Percentiles rank a stretch among this genome's conserved stretches.
Evolutionary conservation across 2,888 invertebrate genomes (phyloP).

Genomic region (Ectropis crepuscularia): DNA sequence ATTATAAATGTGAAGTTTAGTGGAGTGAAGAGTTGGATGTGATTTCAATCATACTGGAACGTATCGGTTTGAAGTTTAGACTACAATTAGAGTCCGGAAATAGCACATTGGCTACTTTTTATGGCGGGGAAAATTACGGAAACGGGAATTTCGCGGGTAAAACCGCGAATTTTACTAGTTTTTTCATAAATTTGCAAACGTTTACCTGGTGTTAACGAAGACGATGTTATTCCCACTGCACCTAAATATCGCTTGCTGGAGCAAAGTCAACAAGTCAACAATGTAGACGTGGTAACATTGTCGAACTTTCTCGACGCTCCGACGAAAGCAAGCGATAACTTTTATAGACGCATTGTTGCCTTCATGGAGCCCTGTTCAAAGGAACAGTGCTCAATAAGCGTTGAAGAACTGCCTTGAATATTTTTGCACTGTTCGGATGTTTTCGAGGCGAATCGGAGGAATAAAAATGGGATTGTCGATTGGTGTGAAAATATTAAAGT

Average conservation of each 20-base stretch:
- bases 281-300: conserved; percentile 27
- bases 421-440: conserved; percentile 29
- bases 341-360: conserved; percentile 78
- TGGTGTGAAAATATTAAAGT: conserved; percentile 7
- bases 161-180: too few species aligned
- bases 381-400: conserved; percentile 45
- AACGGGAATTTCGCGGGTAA: too few species aligned
- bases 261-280: conserved; percentile 19
- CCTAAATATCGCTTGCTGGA: background rate
- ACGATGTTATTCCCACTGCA: background rate
- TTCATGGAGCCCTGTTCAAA: conserved; percentile 44
- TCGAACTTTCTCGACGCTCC: conserved; percentile 17
- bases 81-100: too few species aligned
- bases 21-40: too few species aligned
- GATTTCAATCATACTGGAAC: too few species aligned
- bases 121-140: too few species aligned
- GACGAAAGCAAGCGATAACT: conserved; percentile 56
- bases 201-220: background rate
- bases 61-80: too few species aligned
- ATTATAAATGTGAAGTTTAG: too few species aligned
- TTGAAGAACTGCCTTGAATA: conserved; percentile 39
- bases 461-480: conserved; percentile 4
- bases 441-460: conserved; percentile 28
- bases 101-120: too few species aligned
- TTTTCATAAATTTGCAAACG: too few species aligned